phyloP scores from a whole-genome alignment of 2,113 vertebrate species.

The Gasterosteus aculeatus region DNA sequence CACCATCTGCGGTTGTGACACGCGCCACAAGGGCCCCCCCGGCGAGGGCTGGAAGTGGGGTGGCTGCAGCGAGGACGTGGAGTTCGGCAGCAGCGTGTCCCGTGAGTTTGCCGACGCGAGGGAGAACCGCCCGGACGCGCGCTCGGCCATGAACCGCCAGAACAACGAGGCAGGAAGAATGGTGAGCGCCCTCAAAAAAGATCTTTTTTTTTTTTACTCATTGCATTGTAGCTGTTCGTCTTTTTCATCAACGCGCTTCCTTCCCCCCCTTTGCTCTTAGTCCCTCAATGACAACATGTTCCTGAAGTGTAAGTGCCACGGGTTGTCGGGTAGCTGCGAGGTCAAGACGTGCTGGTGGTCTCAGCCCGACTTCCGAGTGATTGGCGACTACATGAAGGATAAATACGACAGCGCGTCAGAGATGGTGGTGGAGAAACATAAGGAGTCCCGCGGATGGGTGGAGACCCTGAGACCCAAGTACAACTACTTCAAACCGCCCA shows the following conservation, averaged over 20 bases:
- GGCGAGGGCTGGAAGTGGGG: constrained; percentile 99
- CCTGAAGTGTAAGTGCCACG: constrained; percentile 97
- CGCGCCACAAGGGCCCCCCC: constrained; percentile 89
- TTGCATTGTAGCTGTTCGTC: not conserved
- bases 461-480: constrained; percentile 97
- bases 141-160: constrained; percentile 97
- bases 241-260: not conserved
- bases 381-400: constrained; percentile 97
- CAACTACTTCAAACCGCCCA: constrained; percentile 96
- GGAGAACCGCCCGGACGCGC: constrained; percentile 94
- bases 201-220: not conserved
- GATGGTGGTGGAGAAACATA: constrained; percentile 98
- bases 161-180: constrained; percentile 97
- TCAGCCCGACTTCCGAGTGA: constrained; percentile 94
- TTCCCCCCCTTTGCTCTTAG: constrained; percentile 66
- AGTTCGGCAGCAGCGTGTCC: constrained; percentile 97
- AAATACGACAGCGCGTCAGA: constrained; percentile 98
- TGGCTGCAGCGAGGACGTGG: constrained; percentile 95
- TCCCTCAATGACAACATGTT: constrained; percentile 98
- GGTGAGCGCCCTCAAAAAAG: constrained; percentile 72
- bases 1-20: constrained; percentile 94
- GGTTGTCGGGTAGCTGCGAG: constrained; percentile 96
- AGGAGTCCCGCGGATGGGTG: constrained; percentile 96
- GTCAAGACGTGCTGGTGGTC: constrained; percentile 99
- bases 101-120: constrained; percentile 95